Conservation (phyloP, 2,797 vertebrate genomes). For the Lagorchestes hirsutus region DNA sequence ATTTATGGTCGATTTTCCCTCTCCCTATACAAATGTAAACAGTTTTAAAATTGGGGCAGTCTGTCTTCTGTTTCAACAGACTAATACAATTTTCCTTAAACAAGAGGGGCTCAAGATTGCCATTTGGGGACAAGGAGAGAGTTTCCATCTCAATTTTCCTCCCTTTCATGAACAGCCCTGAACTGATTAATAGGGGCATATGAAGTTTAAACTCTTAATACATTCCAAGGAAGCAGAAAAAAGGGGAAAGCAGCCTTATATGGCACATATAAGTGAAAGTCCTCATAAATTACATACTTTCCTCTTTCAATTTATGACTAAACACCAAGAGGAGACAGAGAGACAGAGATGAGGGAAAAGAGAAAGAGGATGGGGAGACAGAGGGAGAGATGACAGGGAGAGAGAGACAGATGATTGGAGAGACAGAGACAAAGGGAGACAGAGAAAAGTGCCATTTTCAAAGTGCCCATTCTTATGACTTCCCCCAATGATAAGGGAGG, state of each 20-base stretch:
- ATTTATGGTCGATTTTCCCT: neutral
- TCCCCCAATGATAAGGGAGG: neutral
- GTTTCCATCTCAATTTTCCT: neutral
- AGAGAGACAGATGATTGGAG: neutral
- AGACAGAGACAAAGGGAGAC: neutral
- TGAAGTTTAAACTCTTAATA: neutral
- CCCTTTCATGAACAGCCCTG: neutral
- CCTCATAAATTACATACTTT: neutral
- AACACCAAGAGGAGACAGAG: neutral
- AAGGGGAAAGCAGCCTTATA: neutral
- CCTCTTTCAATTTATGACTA: neutral
- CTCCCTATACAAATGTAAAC: neutral
- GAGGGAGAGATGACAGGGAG: neutral
- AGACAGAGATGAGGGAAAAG: neutral
- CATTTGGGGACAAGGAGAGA: neutral
- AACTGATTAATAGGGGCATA: neutral
- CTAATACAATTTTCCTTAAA: rapidly evolving
- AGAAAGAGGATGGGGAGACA: too few relatives aligned
- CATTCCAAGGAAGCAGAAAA: neutral
- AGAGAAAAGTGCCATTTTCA: neutral
- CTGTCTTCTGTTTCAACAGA: neutral
- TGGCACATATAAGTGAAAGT: neutral
- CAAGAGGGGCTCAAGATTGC: neutral
- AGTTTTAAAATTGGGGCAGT: neutral
- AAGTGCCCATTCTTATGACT: neutral